Evolutionary conservation across 2,113 vertebrate genomes (phyloP).

Genomic region (Tragelaphus scriptus): DNA sequence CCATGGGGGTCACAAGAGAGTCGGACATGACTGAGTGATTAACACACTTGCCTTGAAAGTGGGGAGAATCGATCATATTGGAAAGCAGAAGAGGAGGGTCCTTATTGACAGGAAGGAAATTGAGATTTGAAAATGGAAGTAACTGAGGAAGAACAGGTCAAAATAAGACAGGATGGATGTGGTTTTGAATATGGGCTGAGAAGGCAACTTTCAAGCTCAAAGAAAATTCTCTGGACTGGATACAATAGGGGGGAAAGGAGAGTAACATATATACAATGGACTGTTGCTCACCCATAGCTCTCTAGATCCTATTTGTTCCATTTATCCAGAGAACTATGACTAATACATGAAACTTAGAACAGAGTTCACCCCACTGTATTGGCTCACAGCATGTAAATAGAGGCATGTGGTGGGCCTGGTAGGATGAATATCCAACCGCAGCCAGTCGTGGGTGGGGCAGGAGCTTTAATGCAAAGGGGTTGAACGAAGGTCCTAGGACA

Average conservation of each 20-base stretch:
- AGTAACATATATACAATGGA: neutral
- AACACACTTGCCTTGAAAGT: neutral
- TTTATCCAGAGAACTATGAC: neutral
- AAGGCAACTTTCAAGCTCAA: neutral
- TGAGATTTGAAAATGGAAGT: neutral
- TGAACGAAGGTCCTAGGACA: neutral
- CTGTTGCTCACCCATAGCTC: neutral
- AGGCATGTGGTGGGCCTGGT: neutral
- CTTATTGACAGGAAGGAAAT: neutral
- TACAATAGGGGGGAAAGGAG: neutral
- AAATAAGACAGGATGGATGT: neutral
- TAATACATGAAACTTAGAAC: neutral
- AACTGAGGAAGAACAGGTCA: neutral
- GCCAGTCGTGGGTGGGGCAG: neutral
- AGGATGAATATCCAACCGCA: too few species aligned
- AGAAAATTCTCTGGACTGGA: neutral
- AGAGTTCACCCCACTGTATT: neutral
- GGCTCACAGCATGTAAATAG: rapidly evolving
- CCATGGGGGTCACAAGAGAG: too few species aligned
- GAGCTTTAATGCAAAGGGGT: neutral
- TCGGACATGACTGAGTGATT: neutral
- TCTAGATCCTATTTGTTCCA: neutral
- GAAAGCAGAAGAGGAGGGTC: neutral
- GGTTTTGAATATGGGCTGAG: neutral
- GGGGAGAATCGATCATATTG: neutral